Conservation (phyloP, 2,113 vertebrate species). For the Sclerurus mexicanus region DNA sequence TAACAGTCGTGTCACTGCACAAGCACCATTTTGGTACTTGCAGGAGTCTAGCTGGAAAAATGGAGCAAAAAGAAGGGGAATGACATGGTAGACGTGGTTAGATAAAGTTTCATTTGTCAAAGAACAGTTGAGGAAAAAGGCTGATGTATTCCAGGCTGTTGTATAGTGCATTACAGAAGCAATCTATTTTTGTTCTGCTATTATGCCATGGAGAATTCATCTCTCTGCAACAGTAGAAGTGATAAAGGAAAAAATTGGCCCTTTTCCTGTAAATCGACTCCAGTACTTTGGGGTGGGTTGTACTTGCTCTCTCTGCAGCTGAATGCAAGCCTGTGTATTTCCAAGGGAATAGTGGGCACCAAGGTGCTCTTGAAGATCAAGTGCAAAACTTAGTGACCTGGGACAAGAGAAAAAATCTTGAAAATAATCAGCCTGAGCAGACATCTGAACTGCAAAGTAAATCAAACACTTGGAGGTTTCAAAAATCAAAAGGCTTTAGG, state of each 20-base stretch:
- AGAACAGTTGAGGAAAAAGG: background rate
- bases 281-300: background rate
- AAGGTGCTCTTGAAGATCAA: slow-evolving; percentile 32
- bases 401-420: background rate
- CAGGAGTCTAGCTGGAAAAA: background rate
- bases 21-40: background rate
- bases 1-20: background rate
- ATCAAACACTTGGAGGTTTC: background rate
- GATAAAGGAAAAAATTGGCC: slow-evolving; percentile 43
- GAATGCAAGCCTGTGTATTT: background rate
- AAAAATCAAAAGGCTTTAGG: slow-evolving; percentile 4
- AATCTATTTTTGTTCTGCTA: slow-evolving; percentile 65
- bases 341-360: background rate
- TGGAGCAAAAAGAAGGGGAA: background rate
- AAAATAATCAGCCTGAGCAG: background rate
- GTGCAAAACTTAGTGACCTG: background rate
- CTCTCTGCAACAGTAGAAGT: slow-evolving; percentile 13
- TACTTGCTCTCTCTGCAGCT: background rate
- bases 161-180: slow-evolving; percentile 47
- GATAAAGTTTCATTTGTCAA: slow-evolving; percentile 47
- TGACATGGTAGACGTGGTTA: background rate
- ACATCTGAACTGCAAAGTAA: background rate
- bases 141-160: slow-evolving; percentile 41
- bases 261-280: slow-evolving; percentile 28
- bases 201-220: slow-evolving; percentile 60